Base-by-base conservation (phyloP, 1,140 invertebrate genomes). In the Hesperophylax magnus region DNA sequence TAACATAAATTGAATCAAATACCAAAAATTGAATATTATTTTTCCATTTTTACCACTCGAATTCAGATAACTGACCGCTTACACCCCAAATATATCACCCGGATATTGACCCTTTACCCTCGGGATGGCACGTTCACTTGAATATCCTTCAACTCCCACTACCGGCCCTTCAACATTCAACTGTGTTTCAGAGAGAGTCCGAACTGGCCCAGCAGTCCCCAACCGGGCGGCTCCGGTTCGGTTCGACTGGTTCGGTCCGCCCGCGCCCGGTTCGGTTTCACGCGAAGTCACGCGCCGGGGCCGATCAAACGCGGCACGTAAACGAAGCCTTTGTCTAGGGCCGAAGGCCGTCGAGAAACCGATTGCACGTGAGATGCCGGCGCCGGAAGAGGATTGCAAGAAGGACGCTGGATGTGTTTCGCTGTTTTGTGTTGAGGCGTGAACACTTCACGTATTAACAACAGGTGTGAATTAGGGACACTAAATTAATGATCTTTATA, bases 281-380 rank as follows among this genome's bases (percentile, higher is more conserved):
- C 31, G 63, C n/a, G 31, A 67, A 39, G 63, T 67, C 63, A 67
- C 63, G 63, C 15, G 17, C 24, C 8, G 34, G 34, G 34, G 34
- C 39, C 63, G 22, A 17, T 17, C 63, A 39, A 67, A 17, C 63
- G 63, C 3, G 27, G 69, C 47, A 53, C 69, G 69, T 72, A 53
- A 54, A 72, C 24, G 52, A 56, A 52, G 47, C 69, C 20, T 54
- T 54, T 72, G 69, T 72, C 54, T 72, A 24, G 47, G 52, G 47
- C 52, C 47, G 47, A 17, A 22, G 20, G 69, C 63, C 14, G 27
- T 34, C 63, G 18, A 18, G 69, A 72, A 52, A 52, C 69, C 69
- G 18, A 7, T 20, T 53, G 52, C 69, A 56, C 27, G 6, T 52
- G 22, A 67, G 52, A 72, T 18, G 69, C 52, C 31, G 65, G n/a